Percentiles rank a stretch among this genome's conserved stretches.
Conservation (phyloP, 2,797 vertebrate species). For the Acomys russatus region DNA sequence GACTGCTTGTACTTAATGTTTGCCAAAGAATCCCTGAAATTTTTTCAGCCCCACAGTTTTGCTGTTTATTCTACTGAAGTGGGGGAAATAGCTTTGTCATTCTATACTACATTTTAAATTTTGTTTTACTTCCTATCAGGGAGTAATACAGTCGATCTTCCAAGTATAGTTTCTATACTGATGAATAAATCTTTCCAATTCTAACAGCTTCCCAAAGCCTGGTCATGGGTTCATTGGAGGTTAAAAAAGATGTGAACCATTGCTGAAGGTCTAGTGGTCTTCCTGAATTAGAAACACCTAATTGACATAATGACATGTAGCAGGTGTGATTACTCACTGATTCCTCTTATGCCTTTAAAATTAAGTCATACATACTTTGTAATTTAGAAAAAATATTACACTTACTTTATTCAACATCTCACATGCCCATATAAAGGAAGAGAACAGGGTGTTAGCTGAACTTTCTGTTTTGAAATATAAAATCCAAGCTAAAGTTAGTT, state of each 20-base stretch:
- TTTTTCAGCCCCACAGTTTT: background rate
- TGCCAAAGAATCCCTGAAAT: background rate
- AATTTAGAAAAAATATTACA: background rate
- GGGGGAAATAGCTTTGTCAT: constrained; percentile 2
- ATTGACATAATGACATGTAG: background rate
- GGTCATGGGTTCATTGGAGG: background rate
- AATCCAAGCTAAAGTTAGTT: background rate
- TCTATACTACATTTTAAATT: constrained; percentile 13
- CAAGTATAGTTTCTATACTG: background rate
- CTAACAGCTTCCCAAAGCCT: background rate
- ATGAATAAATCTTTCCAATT: background rate
- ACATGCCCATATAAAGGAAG: background rate
- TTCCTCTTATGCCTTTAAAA: background rate
- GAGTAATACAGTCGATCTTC: background rate
- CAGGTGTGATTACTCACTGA: background rate
- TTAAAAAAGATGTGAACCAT: background rate
- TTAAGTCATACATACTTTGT: constrained; percentile 4
- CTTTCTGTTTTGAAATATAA: constrained; percentile 19
- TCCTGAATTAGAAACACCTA: background rate
- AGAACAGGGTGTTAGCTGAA: background rate
- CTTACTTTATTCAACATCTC: background rate
- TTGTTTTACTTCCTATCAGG: constrained; percentile 51
- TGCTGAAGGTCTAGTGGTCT: background rate
- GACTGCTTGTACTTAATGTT: background rate
- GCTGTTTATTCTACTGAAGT: background rate